Evolutionary conservation across 2,888 invertebrate species (phyloP), one percentile per base, ranked within the genome.

Genomic region (Steinernema hermaphroditum): DNA sequence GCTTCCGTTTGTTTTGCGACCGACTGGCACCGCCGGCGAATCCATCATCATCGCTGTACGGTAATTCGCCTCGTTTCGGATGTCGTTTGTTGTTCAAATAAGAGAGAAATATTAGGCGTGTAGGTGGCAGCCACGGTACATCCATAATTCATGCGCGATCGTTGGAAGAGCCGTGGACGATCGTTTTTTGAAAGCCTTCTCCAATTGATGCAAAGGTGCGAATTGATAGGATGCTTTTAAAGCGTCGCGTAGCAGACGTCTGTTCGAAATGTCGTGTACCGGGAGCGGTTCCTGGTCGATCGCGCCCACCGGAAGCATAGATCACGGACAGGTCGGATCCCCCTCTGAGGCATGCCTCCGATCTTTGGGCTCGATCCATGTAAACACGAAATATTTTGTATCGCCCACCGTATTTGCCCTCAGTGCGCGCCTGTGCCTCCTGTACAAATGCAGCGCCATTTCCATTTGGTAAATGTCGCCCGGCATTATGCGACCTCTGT

Each of bases 401-500:
- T n/a, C 22, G 19, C 24, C 62, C 62, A 34, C 32, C 62, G 32
- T 27, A 46, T 46, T 54, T 4, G 27, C 54, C 24, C 54, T 27
- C 24, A 54, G 6, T 27, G 12, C 27, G 19, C 54, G 54, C 29
- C 62, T 32, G 16, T 29, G 12, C 62, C 19, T 29, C 16, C 32
- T 62, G 62, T 62, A 32, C 62, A 62, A 62, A 62, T 62, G 62
- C 32, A 78, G 87, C 89, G 62, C 1, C 62, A 62, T 62, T 62
- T 32, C 62, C 62, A 32, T 14, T 19, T 34, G 62, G 62, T 62
- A 62, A 62, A 62, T 62, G 62, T 62, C 62, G 62, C 9, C 62
- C 32, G 16, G n/a, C n/a, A n/a, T n/a, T n/a, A n/a, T n/a, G n/a
- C n/a, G n/a, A n/a, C n/a, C n/a, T n/a, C n/a, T n/a, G n/a, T n/a